A percentile compares a stretch with the other conserved stretches of the same genome.
Evolutionary conservation across 2,797 vertebrate species (phyloP).

Genomic region (Cyclura pinguis): DNA sequence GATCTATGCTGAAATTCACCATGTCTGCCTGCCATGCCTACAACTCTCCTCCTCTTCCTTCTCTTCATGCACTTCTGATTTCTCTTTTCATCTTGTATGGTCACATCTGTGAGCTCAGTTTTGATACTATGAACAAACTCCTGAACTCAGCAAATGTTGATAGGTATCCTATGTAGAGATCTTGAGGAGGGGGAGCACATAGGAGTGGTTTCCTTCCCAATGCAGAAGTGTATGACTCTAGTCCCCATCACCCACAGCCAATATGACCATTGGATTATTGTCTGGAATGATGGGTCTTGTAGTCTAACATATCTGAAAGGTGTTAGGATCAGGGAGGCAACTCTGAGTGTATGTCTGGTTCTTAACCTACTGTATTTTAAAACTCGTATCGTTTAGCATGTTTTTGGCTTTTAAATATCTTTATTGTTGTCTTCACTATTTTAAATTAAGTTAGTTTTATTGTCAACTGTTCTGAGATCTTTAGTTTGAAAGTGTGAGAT

Average conservation of each 20-base stretch:
- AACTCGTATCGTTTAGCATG: neutral
- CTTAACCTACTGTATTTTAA: neutral
- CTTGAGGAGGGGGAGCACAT: neutral
- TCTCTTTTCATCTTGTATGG: neutral
- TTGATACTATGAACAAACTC: neutral
- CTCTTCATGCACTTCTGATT: neutral
- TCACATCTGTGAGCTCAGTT: neutral
- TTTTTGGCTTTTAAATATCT: no score
- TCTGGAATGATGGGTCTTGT: neutral
- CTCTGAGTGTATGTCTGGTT: neutral
- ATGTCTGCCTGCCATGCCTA: neutral
- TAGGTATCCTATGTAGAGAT: neutral
- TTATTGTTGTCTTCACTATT: neutral
- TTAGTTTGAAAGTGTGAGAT: no score
- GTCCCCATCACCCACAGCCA: neutral
- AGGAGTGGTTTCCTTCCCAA: neutral
- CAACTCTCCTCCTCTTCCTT: neutral
- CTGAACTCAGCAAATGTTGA: neutral
- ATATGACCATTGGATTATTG: neutral
- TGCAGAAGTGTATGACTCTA: neutral
- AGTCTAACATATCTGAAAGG: neutral
- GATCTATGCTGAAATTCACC: neutral
- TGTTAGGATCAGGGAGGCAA: neutral
- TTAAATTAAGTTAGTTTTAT: no score
- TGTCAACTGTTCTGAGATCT: no score